Evolutionary conservation across 1,140 invertebrate species (phyloP).

Genomic region (Heliconius melpomene): DNA sequence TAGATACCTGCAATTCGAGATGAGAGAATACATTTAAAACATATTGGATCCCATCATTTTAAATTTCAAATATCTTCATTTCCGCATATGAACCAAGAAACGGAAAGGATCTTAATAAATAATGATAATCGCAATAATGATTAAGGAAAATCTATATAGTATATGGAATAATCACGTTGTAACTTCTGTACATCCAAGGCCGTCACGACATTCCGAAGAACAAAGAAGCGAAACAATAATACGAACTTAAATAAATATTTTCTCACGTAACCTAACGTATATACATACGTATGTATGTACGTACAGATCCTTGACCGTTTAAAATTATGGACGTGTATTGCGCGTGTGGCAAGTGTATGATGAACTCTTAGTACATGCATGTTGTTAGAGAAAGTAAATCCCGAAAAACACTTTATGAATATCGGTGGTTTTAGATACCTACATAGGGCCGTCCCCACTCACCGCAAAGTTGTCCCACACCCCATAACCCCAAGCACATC

Average conservation of each 20-base stretch:
- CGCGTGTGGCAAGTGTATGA: background rate
- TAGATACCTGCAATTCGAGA: no score
- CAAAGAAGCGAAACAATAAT: conserved; percentile 33
- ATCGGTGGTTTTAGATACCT: no score
- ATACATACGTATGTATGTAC: background rate
- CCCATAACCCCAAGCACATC: no score
- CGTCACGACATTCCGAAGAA: conserved; percentile 29
- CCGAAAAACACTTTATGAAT: no score
- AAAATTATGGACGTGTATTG: conserved; percentile 25
- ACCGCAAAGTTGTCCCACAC: no score
- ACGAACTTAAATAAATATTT: conserved; percentile 41
- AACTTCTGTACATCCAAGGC: conserved; percentile 10
- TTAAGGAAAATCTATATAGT: background rate
- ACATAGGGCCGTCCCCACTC: no score
- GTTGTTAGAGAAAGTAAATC: background rate
- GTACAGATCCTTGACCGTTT: conserved; percentile 45
- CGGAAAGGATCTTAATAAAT: no score
- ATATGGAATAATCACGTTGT: conserved; percentile 11
- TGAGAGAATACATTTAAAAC: no score
- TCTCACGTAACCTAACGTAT: conserved; percentile 42
- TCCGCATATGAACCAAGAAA: no score
- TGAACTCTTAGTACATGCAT: background rate
- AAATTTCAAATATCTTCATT: no score
- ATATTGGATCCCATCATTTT: no score
- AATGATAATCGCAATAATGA: no score